Evolutionary conservation across 2,113 vertebrate genomes (phyloP), one percentile per base, ranked within the genome.

Genomic region (Rhinogobius similis): DNA sequence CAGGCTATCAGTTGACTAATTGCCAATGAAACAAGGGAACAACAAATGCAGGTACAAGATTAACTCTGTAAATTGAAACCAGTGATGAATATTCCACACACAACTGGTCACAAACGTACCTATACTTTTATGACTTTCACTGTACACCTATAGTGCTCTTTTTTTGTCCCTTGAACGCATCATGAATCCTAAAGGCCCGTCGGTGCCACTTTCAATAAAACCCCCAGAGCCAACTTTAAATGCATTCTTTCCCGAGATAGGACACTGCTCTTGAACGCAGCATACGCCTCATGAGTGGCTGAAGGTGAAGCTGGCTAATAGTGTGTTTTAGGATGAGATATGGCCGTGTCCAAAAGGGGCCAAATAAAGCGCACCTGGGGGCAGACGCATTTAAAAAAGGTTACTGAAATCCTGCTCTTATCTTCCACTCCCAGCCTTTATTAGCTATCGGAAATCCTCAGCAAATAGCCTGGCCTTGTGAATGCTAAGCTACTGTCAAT

Each of bases 241-340:
- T 67, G 24, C 48, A 50, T 82, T 55, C 41, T 69, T 82, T 77
- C 67, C 74, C 21, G 27, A 58, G 73, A 75, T 76, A 69, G 77
- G 66, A 67, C 58, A 61, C 39, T 26, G 82, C 67, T 81, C 70
- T 59, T 73, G 69, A 86, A 63, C 44, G 55, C 71, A 73, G 77
- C 44, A 52, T 44, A 55, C 70, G 82, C 86, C 83, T 84, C 81
- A 83, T 67, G 73, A 88, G 85, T 79, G 81, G 79, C 76, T 81
- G 85, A 90, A 88, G 88, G 83, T 80, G 84, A 89, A 76, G 86
- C 74, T 75, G 44, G 44, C 70, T 84, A 77, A 87, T 81, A 78
- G 18, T 78, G 66, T 74, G 68, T 75, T 66, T 63, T 74, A 55
- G 75, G 70, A 48, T 24, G 74, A 86, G 86, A 88, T 90, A 82